phyloP scores from a whole-genome alignment of 2,797 vertebrate genomes.

The Melanogrammus aeglefinus region DNA sequence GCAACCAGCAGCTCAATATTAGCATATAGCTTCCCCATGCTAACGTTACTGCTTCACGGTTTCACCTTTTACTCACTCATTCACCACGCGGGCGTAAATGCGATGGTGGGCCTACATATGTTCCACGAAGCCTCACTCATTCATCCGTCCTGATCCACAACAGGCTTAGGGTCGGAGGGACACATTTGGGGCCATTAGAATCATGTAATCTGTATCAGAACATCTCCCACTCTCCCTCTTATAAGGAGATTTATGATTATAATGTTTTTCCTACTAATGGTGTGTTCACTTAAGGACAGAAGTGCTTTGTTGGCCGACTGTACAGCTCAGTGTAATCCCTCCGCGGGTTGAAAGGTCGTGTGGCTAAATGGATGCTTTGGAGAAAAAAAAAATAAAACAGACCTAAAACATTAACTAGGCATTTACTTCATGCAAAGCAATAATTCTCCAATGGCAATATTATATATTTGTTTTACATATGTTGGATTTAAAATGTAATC shows the following conservation, averaged over 20 bases:
- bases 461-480: constrained; percentile 57
- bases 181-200: constrained; percentile 59
- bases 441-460: constrained; percentile 48
- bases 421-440: constrained; percentile 51
- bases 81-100: no score
- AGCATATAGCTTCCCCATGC: no score
- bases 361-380: constrained; percentile 52
- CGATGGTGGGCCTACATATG: background rate
- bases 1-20: no score
- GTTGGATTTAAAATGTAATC: constrained; percentile 62
- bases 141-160: constrained; percentile 39
- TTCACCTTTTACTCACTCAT: no score
- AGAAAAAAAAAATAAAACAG: constrained; percentile 17
- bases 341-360: constrained; percentile 31
- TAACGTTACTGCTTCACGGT: no score
- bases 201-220: constrained; percentile 64
- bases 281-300: constrained; percentile 41
- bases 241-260: constrained; percentile 51
- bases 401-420: constrained; percentile 46
- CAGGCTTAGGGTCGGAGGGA: constrained; percentile 40
- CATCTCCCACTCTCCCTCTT: constrained; percentile 53
- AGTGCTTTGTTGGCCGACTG: constrained; percentile 63
- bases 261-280: constrained; percentile 47
- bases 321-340: constrained; percentile 56
- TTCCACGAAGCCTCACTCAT: constrained; percentile 16